phyloP scores from a whole-genome alignment of 2,888 invertebrate genomes.

The Oscheius sp. region DNA sequence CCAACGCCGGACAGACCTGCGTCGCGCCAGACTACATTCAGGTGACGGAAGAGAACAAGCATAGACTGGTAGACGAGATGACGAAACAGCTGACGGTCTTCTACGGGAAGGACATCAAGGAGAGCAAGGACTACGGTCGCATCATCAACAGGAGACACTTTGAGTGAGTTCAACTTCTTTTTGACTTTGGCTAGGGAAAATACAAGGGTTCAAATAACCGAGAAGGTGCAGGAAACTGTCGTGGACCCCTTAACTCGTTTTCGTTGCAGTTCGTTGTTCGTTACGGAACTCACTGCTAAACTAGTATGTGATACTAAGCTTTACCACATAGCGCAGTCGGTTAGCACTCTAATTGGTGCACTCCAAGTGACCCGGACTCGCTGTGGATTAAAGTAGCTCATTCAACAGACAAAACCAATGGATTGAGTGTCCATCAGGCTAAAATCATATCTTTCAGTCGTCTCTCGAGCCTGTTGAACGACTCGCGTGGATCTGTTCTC shows the following conservation, averaged over 20 bases:
- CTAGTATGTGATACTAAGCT: too few relatives aligned
- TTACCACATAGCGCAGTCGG: too few relatives aligned
- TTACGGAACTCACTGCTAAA: too few relatives aligned
- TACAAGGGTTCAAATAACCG: too few relatives aligned
- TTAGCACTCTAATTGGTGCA: too few relatives aligned
- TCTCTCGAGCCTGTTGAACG: slow-evolving; percentile 81
- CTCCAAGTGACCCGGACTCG: too few relatives aligned
- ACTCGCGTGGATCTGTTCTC: slow-evolving; percentile 80
- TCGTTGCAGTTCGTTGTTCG: too few relatives aligned
- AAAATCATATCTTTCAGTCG: slow-evolving; percentile 78
- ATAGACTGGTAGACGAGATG: slow-evolving; percentile 45
- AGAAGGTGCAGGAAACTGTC: too few relatives aligned
- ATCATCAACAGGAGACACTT: slow-evolving; percentile 89
- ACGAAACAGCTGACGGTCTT: slow-evolving; percentile 76
- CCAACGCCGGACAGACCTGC: slow-evolving; percentile 79
- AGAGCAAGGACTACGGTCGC: slow-evolving; percentile 86
- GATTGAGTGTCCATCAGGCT: too few relatives aligned
- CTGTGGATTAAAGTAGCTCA: too few relatives aligned
- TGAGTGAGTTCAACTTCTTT: slow-evolving; percentile 75
- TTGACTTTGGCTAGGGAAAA: background rate
- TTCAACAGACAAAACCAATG: too few relatives aligned
- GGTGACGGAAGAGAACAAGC: slow-evolving; percentile 17
- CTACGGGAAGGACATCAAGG: slow-evolving; percentile 83
- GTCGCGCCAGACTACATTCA: slow-evolving; percentile 67
- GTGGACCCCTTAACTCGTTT: too few relatives aligned